These are phyloP conservation scores for Sparus aurata DNA, from an alignment of 2,797 vertebrate genomes.

Conservation along the genomic window DNA sequence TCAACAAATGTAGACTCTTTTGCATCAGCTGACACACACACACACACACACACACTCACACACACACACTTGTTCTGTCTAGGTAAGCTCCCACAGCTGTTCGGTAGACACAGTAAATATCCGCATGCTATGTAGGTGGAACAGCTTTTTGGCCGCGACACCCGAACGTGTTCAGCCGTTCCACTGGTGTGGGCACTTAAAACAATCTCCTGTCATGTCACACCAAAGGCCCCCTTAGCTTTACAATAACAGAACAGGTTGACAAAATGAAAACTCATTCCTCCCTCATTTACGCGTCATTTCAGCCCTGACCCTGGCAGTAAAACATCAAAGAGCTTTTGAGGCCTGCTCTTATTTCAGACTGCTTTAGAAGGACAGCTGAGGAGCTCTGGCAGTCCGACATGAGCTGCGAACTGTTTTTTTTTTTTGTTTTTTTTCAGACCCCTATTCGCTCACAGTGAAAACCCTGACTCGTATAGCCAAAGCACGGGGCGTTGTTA, in stretches of 20 bases:
- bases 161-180: constrained; percentile 83
- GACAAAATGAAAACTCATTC: constrained; percentile 88
- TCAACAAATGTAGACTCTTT: constrained; percentile 32
- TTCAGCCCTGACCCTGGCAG: constrained; percentile 86
- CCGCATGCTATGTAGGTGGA: constrained; percentile 76
- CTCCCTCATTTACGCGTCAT: constrained; percentile 89
- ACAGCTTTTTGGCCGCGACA: constrained; percentile 74
- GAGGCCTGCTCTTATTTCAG: constrained; percentile 87
- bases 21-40: constrained; percentile 34
- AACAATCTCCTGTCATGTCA: constrained; percentile 83
- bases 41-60: not conserved
- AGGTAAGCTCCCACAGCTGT: constrained; percentile 82
- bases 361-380: constrained; percentile 83
- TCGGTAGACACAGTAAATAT: constrained; percentile 82
- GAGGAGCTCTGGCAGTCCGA: constrained; percentile 81
- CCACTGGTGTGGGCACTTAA: constrained; percentile 86
- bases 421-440: constrained; percentile 44
- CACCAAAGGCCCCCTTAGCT: constrained; percentile 84
- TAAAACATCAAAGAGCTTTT: constrained; percentile 90
- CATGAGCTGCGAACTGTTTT: constrained; percentile 75
- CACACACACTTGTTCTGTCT: constrained; percentile 32
- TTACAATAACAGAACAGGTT: constrained; percentile 88
- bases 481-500: constrained; percentile 61
- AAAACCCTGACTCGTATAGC: constrained; percentile 69
- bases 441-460: constrained; percentile 68